A percentile compares a stretch with the other conserved stretches of the same genome.
phyloP scores from a whole-genome alignment of 2,888 invertebrate species.

The Heteropelma amictum region DNA sequence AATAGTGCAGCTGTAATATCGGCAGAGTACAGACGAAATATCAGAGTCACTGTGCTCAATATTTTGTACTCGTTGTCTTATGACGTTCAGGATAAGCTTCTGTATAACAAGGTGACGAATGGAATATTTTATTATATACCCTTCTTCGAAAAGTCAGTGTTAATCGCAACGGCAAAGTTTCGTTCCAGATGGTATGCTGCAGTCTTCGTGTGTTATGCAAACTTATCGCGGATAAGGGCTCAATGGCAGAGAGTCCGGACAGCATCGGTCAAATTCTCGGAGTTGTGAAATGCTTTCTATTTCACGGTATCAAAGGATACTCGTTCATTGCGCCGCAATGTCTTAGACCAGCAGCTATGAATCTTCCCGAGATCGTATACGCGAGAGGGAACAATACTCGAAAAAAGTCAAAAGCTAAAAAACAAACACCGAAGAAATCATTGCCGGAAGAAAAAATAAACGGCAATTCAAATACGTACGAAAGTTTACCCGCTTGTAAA shows the following conservation, averaged over 20 bases:
- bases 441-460: constrained; percentile 32
- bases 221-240: constrained; percentile 31
- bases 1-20: constrained; percentile 54
- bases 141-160: background rate
- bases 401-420: constrained; percentile 62
- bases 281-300: constrained; percentile 69
- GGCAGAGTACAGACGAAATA: constrained; percentile 59
- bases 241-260: constrained; percentile 56
- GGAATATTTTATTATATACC: constrained; percentile 13
- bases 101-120: constrained; percentile 64
- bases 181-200: constrained; percentile 64
- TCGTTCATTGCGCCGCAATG: constrained; percentile 61
- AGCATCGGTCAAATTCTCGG: constrained; percentile 71
- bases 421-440: constrained; percentile 58
- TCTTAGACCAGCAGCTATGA: constrained; percentile 72
- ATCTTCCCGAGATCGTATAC: constrained; percentile 71
- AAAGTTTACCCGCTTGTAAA: constrained; percentile 44
- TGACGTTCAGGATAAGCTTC: constrained; percentile 56
- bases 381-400: constrained; percentile 64
- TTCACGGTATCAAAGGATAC: constrained; percentile 71
- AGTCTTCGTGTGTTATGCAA: constrained; percentile 67
- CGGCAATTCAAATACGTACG: constrained; percentile 11
- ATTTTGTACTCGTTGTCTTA: constrained; percentile 58
- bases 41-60: constrained; percentile 62
- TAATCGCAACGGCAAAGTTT: constrained; percentile 13